These are phyloP conservation scores for Bucco capensis DNA, from an alignment of 2,113 vertebrate species.

Conservation along the genomic window DNA sequence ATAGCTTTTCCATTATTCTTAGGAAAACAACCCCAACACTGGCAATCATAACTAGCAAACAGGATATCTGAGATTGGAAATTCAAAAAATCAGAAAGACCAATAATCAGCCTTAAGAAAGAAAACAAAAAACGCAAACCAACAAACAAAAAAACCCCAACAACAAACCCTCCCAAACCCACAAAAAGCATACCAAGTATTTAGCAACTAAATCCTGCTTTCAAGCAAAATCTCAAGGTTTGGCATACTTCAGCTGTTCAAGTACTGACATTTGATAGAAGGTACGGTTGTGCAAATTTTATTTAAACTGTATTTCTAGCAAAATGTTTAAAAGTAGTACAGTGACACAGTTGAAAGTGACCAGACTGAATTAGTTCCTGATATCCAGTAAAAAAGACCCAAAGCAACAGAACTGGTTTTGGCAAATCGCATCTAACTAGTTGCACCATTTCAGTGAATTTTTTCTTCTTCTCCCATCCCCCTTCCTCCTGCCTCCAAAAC, in stretches of 20 bases:
- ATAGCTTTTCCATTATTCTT: neutral
- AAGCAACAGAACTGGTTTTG: neutral
- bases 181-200: too few species aligned
- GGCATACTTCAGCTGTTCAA: neutral
- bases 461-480: neutral
- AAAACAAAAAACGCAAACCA: too few species aligned
- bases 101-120: neutral
- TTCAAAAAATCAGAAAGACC: neutral
- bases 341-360: neutral
- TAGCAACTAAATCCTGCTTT: neutral
- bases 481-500: too few species aligned
- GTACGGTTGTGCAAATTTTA: neutral
- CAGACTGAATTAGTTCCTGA: neutral
- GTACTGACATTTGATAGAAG: neutral
- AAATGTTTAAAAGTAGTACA: neutral
- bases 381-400: neutral
- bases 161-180: too few species aligned
- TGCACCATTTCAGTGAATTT: neutral
- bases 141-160: too few species aligned
- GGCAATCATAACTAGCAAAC: neutral
- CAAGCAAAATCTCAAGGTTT: neutral
- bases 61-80: neutral
- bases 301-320: neutral
- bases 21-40: accelerated
- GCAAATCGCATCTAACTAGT: neutral